phyloP scores from a whole-genome alignment of 2,888 invertebrate genomes.

The Apoda limacodes region DNA sequence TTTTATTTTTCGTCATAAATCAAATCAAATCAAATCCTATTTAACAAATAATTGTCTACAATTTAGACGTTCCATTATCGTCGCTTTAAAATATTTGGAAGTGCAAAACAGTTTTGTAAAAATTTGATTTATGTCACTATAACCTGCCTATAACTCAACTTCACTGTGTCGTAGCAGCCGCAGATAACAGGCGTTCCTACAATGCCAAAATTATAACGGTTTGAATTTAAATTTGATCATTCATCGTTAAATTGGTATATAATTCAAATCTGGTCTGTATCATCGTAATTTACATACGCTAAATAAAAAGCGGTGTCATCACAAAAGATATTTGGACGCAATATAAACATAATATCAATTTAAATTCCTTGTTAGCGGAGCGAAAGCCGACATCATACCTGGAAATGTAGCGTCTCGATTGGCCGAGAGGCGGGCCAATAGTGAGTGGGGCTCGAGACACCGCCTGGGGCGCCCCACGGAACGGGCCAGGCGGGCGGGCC shows the following conservation, averaged over 20 bases:
- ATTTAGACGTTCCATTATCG: too few species aligned
- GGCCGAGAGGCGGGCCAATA: constrained; percentile 41
- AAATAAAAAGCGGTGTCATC: constrained; percentile 71
- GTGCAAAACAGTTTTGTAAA: too few species aligned
- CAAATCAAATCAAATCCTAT: too few species aligned
- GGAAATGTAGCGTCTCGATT: constrained; percentile 38
- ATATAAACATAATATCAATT: constrained; percentile 71
- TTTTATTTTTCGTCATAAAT: too few species aligned
- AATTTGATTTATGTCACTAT: too few species aligned
- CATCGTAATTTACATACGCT: constrained; percentile 67
- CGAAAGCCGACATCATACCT: constrained; percentile 70
- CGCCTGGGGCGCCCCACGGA: constrained; percentile 20
- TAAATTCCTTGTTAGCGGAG: constrained; percentile 70
- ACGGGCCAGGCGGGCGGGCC: constrained; percentile 27
- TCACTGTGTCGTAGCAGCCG: too few species aligned
- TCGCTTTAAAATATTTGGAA: too few species aligned
- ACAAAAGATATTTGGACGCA: constrained; percentile 70
- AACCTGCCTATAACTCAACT: too few species aligned
- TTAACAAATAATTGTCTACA: too few species aligned
- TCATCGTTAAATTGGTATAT: constrained; percentile 56
- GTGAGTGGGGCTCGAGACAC: constrained; percentile 13
- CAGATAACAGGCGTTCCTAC: too few species aligned
- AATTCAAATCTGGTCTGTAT: constrained; percentile 66
- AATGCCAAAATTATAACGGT: constrained; percentile 42
- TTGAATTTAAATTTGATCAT: constrained; percentile 53